A percentile compares a stretch with the other conserved stretches of the same genome.
Conservation (phyloP, 2,888 invertebrate genomes). For the Eledone cirrhosa region DNA sequence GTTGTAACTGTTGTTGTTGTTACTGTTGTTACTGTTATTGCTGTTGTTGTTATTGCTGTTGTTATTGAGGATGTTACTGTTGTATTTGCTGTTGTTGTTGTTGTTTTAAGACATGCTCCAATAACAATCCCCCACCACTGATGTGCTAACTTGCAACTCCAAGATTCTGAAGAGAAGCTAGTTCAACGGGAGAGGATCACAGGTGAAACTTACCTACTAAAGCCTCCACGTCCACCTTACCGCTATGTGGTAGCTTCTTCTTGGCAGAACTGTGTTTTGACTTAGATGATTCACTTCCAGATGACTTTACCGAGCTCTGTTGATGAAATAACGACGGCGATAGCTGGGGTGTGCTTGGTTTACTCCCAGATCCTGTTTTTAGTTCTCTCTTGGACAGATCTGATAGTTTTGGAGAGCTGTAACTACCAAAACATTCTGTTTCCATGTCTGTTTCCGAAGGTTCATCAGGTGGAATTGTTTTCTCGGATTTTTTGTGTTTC, state of each 20-base stretch:
- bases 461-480: conserved; percentile 48
- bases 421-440: conserved; percentile 23
- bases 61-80: too few species aligned
- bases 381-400: conserved; percentile 24
- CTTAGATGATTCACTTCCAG: conserved; percentile 22
- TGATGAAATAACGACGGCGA: conserved; percentile 21
- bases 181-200: too few species aligned
- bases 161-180: too few species aligned
- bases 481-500: conserved; percentile 62
- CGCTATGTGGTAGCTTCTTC: conserved; percentile 37
- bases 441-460: conserved; percentile 54
- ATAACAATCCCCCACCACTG: too few species aligned
- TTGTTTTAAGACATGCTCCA: too few species aligned
- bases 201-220: conserved; percentile 50
- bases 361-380: neutral
- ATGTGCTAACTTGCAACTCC: too few species aligned
- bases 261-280: conserved; percentile 1
- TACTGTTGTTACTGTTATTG: too few species aligned
- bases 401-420: conserved; percentile 20
- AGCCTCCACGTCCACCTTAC: conserved; percentile 51
- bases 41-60: too few species aligned
- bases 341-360: conserved; percentile 14
- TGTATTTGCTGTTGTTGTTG: too few species aligned
- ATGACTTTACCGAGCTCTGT: conserved; percentile 15
- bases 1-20: too few species aligned